Evolutionary conservation across 2,888 invertebrate genomes (phyloP), one percentile per base, ranked within the genome.

Genomic region (Temnothorax rugatulus): DNA sequence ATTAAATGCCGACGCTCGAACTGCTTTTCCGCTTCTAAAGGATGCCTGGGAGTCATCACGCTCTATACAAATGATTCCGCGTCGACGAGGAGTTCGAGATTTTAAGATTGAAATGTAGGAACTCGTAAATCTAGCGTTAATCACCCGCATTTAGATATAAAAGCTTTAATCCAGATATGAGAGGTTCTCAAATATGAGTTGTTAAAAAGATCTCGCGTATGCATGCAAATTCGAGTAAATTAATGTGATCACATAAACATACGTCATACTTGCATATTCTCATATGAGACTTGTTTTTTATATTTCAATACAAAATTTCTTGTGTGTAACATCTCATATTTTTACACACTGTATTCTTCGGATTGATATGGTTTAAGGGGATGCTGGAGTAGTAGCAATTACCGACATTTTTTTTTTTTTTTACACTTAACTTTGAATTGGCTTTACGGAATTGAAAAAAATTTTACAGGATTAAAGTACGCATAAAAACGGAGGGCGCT

Each of bases 1-100:
- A 86, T 86, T 86, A 87, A 86, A 87, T 84, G 87, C 71, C 84
- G 75, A 25, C 50, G 44, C 66, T 66, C 74, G 57, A 68, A 66
- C 41, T 66, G 47, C 34, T 63, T 82, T 75, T 54, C 76, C 18
- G 57, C 13, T 21, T 64, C 71, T 41, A 47, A 34, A 47, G 71
- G 47, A 84, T 84, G 61, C 63, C 64, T 15, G 29, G 69, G 57
- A 84, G 63, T 52, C 83, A 71, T 44, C 69, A 34, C 57, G 41
- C 54, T 64, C 61, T 66, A 64, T 66, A 66, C 73, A 73, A 81
- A 84, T 81, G 73, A 83, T 83, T 79, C 59, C 50, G 21, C 44
- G 61, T 71, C 18, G 47, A 41, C 76, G 25, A 73, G 29, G 4
- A 68, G 71, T 41, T 57, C 47, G 59, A 59, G 79, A 81, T 81